Percentiles rank a stretch among this genome's conserved stretches.
Evolutionary conservation across 2,113 vertebrate species (phyloP).

Genomic region (Myiozetetes cayanensis): DNA sequence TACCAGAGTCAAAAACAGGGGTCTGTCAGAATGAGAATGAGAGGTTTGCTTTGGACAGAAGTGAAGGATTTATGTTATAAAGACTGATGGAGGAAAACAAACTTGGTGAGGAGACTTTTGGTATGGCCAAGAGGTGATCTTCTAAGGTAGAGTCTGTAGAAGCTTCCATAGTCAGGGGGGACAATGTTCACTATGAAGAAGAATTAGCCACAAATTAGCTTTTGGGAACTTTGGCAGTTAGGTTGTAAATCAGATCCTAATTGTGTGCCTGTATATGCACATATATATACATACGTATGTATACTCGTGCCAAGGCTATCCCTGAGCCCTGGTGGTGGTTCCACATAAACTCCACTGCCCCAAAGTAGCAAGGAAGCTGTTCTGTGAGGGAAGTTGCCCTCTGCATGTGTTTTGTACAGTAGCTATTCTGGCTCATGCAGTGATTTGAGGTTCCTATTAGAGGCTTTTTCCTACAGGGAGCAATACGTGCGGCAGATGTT

Average conservation of each 20-base stretch:
- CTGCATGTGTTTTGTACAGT: background rate
- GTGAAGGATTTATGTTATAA: background rate
- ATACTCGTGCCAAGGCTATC: background rate
- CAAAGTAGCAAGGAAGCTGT: background rate
- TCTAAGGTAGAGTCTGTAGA: background rate
- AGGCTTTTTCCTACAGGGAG: constrained; percentile 12
- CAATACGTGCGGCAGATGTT: constrained; percentile 5
- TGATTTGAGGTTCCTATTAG: background rate
- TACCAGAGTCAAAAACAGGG: background rate
- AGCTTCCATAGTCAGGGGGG: background rate
- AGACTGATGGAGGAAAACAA: background rate
- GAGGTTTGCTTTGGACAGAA: background rate
- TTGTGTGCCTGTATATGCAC: background rate
- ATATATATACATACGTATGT: background rate
- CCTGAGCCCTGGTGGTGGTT: background rate
- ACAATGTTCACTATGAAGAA: background rate
- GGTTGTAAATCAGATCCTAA: background rate
- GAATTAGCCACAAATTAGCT: background rate
- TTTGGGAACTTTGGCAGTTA: background rate
- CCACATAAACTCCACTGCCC: background rate
- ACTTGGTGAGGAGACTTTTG: background rate
- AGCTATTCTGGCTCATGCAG: background rate
- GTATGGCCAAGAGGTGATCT: background rate
- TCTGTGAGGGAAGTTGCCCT: background rate
- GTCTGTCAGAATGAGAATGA: background rate